These are phyloP conservation scores for Odontophorus gujanensis DNA, from an alignment of 2,113 vertebrate genomes.

Conservation along the genomic window DNA sequence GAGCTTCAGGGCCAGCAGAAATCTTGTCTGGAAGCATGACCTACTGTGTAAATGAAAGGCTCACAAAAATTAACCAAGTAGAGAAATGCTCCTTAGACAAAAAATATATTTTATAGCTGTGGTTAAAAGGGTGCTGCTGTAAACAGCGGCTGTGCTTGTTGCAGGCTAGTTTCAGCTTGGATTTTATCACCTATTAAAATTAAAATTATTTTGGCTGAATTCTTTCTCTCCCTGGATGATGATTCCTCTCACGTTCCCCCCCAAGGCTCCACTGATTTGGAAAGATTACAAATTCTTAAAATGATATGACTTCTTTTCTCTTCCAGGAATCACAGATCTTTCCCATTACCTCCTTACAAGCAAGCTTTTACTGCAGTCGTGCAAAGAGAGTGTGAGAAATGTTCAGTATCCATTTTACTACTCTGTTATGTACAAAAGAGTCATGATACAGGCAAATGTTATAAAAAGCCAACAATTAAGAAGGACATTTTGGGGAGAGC, in stretches of 20 bases:
- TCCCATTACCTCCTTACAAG: background rate
- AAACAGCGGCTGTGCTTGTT: background rate
- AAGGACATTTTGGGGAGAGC: conserved; percentile 13
- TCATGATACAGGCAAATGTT: background rate
- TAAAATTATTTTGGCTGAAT: conserved; percentile 43
- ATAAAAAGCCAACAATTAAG: conserved; percentile 32
- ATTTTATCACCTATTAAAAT: conserved; percentile 66
- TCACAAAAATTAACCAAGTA: conserved; percentile 68
- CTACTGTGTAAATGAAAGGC: conserved; percentile 70
- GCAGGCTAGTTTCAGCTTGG: conserved; percentile 27
- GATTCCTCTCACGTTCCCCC: background rate
- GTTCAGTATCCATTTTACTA: background rate
- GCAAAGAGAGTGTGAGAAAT: background rate
- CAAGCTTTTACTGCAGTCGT: background rate
- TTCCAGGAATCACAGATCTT: background rate
- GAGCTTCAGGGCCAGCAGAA: conserved; percentile 61
- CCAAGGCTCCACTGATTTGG: background rate
- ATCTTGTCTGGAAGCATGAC: conserved; percentile 64
- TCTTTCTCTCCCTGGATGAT: background rate
- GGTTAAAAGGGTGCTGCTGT: conserved; percentile 44
- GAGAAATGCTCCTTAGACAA: conserved; percentile 40
- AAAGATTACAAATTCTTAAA: background rate
- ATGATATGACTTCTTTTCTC: fast-evolving
- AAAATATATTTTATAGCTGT: conserved; percentile 21
- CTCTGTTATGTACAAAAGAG: background rate